Evolutionary conservation across 2,113 vertebrate genomes (phyloP), one percentile per base, ranked within the genome.

Genomic region (Mormoops blainvillei): DNA sequence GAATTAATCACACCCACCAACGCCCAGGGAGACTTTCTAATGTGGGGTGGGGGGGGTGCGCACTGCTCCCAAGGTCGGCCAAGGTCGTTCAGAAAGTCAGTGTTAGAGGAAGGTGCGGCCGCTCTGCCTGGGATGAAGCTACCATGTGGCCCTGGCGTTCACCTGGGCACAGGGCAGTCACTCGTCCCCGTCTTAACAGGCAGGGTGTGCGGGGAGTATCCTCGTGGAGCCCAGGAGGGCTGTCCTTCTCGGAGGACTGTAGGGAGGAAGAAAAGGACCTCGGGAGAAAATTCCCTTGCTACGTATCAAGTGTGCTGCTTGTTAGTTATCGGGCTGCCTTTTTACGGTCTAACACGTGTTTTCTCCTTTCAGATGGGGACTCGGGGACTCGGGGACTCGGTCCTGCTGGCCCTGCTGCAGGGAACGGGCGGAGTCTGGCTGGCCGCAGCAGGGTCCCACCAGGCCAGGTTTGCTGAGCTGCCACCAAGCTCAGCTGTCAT

Each of bases 41-140:
- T 0, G 0, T 41, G 0, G 11, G 70, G 45, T 22, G 33, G 0
- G 11, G 70, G 45, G 28, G 33, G n/a, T 3, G 38, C 9, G 8
- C 2, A 3, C 20, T 0, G 0, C n/a, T 38, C 16, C 76, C 43
- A 24, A 50, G 84, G 71, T 78, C 11, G n/a, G 19, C 16, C 0
- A 28, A 84, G 65, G 91, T 45, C 73, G 76, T 26, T 77, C 54
- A 45, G 73, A 41, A 89, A 76, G 76, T 41, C 71, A 52, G 0
- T 10, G 36, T 28, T 16, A 68, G 26, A 77, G 52, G 77, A 28
- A 54, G 65, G 58, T 7, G 3, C 1, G 20, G 14, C 77, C 73
- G 20, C 2, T 4, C 31, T 67, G 63, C 38, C n/a, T 22, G 8
- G 0, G 50, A 5, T 6, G 19, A 14, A 52, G 58, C 10, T 26